A percentile compares a stretch with the other conserved stretches of the same genome.
Conservation (phyloP, 2,113 vertebrate species). For the Mesoclemmys tuberculata region DNA sequence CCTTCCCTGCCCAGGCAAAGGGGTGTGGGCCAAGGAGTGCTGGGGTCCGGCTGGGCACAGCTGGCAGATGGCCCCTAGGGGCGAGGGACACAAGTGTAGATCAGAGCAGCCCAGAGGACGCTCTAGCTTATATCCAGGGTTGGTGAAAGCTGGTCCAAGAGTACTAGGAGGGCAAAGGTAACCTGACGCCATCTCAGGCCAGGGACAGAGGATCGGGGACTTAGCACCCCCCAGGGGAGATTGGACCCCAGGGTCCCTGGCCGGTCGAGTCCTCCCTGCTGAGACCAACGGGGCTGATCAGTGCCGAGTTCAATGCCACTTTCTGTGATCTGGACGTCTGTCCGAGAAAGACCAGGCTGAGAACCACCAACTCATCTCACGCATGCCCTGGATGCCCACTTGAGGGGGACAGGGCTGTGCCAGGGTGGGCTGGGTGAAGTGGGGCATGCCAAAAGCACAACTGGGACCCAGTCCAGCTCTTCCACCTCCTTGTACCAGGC, state of each 20-base stretch:
- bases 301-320: neutral
- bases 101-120: neutral
- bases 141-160: neutral
- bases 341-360: rapidly evolving
- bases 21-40: neutral
- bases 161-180: neutral
- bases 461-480: neutral
- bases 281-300: neutral
- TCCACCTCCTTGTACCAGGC: rapidly evolving
- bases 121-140: neutral
- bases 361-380: neutral
- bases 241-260: too few relatives aligned
- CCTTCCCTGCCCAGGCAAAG: neutral
- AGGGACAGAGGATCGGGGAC: too few relatives aligned
- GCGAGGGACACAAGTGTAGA: neutral
- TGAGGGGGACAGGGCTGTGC: neutral
- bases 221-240: too few relatives aligned
- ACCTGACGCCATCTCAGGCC: neutral
- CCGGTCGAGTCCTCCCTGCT: neutral
- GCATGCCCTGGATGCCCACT: rapidly evolving
- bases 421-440: neutral
- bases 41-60: neutral
- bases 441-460: neutral
- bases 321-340: neutral
- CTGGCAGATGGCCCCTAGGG: neutral